Percentiles rank a stretch among this genome's conserved stretches.
Conservation (phyloP, 2,797 vertebrate genomes). For the Pogoniulus pusillus region DNA sequence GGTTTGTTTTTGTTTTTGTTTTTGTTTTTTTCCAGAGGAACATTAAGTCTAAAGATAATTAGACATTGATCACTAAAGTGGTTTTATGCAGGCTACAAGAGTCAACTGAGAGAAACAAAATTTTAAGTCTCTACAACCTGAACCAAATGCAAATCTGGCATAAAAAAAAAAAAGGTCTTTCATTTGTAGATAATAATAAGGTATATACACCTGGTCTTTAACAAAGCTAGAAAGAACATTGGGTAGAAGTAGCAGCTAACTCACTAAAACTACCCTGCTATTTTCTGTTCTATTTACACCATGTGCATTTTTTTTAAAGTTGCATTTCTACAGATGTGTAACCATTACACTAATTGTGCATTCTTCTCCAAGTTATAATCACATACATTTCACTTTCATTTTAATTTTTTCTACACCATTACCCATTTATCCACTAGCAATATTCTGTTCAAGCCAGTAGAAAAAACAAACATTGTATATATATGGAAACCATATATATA, state of each 20-base stretch:
- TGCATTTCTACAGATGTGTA: slow-evolving; percentile 20
- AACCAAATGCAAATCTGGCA: not conserved
- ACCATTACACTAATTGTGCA: not conserved
- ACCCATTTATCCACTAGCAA: not conserved
- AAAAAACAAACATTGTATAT: not conserved
- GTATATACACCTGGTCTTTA: not conserved
- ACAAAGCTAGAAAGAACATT: not conserved
- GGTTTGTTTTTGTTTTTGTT: no score
- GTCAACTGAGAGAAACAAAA: not conserved
- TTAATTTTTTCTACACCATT: not conserved
- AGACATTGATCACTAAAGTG: not conserved
- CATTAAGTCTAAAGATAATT: not conserved
- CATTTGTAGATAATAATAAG: not conserved
- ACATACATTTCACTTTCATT: not conserved
- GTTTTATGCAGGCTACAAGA: not conserved
- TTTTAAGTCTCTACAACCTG: not conserved
- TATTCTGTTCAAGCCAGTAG: not conserved
- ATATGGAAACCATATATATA: not conserved
- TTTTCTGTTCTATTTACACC: not conserved
- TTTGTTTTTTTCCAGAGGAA: not conserved
- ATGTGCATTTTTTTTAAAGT: slow-evolving; percentile 10
- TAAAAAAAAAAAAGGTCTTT: not conserved
- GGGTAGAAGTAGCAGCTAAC: not conserved
- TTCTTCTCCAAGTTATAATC: slow-evolving; percentile 10
- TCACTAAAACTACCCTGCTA: not conserved